phyloP scores from a whole-genome alignment of 2,797 vertebrate species.

The Steatocranus sp. region DNA sequence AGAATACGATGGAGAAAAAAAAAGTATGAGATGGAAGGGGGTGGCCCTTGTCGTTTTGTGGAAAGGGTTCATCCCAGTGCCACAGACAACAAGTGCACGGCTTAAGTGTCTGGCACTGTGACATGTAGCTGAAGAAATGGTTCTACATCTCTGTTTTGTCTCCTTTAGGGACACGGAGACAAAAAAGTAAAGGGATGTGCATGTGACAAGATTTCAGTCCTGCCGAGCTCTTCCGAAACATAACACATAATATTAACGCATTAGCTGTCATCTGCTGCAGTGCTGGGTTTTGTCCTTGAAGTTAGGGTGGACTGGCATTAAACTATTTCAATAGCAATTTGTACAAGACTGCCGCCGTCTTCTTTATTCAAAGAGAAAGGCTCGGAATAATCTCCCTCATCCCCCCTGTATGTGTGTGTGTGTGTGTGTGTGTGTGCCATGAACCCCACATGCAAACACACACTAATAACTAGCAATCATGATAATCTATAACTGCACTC shows the following conservation, averaged over 20 bases:
- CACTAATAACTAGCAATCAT: slow-evolving; percentile 77
- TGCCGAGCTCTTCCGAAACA: slow-evolving; percentile 22
- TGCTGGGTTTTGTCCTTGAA: slow-evolving; percentile 49
- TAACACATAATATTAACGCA: slow-evolving; percentile 26
- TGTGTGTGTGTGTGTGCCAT: background rate
- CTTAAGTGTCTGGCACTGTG: slow-evolving; percentile 55
- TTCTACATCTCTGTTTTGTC: slow-evolving; percentile 15
- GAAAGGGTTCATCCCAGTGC: slow-evolving; percentile 49
- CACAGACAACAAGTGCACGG: slow-evolving; percentile 49
- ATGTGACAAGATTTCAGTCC: slow-evolving; percentile 23
- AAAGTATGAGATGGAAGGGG: slow-evolving; percentile 43
- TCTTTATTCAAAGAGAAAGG: slow-evolving; percentile 62
- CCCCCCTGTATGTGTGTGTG: background rate
- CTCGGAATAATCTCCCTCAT: slow-evolving; percentile 49
- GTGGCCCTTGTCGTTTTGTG: slow-evolving; percentile 34
- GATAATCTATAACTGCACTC: slow-evolving; percentile 82
- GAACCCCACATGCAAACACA: slow-evolving; percentile 12
- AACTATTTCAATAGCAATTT: slow-evolving; percentile 65
- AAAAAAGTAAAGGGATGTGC: slow-evolving; percentile 1
- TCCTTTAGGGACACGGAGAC: slow-evolving; percentile 16
- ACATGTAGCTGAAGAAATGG: slow-evolving; percentile 67
- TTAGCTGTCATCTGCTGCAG: slow-evolving; percentile 2
- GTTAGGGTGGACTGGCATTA: slow-evolving; percentile 40
- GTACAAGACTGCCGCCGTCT: slow-evolving; percentile 64
- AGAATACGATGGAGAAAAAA: slow-evolving; percentile 27